Evolutionary conservation across 2,888 invertebrate genomes (phyloP).

Genomic region (Microplitis manilae): DNA sequence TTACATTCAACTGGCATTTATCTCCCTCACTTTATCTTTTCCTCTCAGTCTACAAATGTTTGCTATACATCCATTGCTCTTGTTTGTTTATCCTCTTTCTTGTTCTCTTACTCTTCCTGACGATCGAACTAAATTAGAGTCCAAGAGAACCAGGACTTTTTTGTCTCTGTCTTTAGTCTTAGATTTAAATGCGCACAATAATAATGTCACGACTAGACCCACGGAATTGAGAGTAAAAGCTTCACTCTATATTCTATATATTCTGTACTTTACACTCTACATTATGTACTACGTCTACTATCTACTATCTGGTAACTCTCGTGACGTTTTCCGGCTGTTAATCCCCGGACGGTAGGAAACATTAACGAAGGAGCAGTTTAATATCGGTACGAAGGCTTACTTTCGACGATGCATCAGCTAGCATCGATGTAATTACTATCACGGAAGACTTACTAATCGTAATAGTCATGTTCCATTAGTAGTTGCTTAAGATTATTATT

Average conservation of each 20-base stretch:
- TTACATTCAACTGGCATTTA: slow-evolving; percentile 37
- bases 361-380: slow-evolving; percentile 45
- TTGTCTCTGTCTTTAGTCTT: background rate
- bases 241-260: background rate
- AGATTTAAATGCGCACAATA: background rate
- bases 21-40: background rate
- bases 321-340: slow-evolving; percentile 46
- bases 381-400: slow-evolving; percentile 15
- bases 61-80: background rate
- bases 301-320: background rate
- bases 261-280: background rate
- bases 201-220: background rate
- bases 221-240: background rate
- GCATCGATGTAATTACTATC: slow-evolving; percentile 27
- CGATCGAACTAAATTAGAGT: too few relatives aligned
- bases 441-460: slow-evolving; percentile 8
- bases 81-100: background rate
- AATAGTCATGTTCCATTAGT: slow-evolving; percentile 3
- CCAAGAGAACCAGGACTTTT: too few relatives aligned
- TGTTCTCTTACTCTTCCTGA: too few relatives aligned
- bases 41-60: slow-evolving; percentile 5
- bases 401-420: slow-evolving; percentile 25
- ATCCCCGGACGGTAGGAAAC: slow-evolving; percentile 47
- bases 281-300: background rate
- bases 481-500: background rate